phyloP scores from a whole-genome alignment of 2,113 vertebrate genomes.

The Tapirus terrestris region DNA sequence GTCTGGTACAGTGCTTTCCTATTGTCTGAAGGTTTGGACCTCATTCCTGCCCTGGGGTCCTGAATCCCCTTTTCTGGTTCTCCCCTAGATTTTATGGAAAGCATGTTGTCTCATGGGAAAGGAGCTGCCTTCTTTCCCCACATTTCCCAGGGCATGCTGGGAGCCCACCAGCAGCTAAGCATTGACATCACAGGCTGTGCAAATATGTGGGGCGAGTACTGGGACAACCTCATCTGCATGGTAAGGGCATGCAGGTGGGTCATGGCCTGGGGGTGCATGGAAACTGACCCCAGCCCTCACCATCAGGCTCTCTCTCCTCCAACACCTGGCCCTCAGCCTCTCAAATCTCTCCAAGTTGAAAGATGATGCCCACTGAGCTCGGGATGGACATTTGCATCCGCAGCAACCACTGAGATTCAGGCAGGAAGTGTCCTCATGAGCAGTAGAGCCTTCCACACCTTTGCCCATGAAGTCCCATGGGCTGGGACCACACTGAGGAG shows the following conservation, averaged over 20 bases:
- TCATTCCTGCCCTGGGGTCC: neutral
- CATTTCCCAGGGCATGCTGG: constrained; percentile 87
- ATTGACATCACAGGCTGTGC: constrained; percentile 91
- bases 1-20: neutral
- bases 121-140: constrained; percentile 91
- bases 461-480: neutral
- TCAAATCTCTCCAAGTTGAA: neutral
- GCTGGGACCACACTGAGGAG: neutral
- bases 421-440: neutral
- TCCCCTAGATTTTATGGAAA: constrained; percentile 87
- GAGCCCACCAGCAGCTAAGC: constrained; percentile 88
- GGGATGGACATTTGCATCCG: neutral
- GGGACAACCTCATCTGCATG: constrained; percentile 91
- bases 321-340: neutral
- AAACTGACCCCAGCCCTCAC: neutral
- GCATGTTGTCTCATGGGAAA: constrained; percentile 90
- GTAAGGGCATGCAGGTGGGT: constrained; percentile 73
- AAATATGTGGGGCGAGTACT: constrained; percentile 97
- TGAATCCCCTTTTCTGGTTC: neutral
- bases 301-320: neutral
- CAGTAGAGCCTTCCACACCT: neutral
- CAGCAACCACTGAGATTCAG: neutral
- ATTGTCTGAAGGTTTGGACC: neutral
- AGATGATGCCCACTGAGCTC: neutral
- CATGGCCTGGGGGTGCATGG: neutral